Percentiles rank a stretch among this genome's conserved stretches.
These are phyloP conservation scores for Mythimna lalbum DNA, from an alignment of 2,888 invertebrate species.

Conservation along the genomic window DNA sequence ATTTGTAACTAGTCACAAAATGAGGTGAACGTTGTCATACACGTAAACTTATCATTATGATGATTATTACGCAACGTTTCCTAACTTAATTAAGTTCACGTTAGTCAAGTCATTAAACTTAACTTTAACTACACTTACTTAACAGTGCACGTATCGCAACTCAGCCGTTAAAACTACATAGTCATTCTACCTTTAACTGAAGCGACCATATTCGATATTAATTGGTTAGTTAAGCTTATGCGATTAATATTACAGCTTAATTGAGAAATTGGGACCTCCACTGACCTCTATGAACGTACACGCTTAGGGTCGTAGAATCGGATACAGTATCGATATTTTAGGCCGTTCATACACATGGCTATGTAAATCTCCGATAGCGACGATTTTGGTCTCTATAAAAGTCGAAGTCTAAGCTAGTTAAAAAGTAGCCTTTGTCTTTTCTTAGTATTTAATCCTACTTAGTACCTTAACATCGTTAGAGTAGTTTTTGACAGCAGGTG, in stretches of 20 bases:
- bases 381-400: too few relatives aligned
- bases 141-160: constrained; percentile 20
- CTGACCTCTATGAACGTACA: constrained; percentile 10
- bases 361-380: neutral
- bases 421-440: too few relatives aligned
- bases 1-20: constrained; percentile 5
- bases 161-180: constrained; percentile 18
- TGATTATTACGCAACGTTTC: constrained; percentile 17
- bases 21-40: neutral
- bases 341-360: neutral
- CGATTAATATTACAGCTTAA: constrained; percentile 14
- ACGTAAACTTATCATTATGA: constrained; percentile 9
- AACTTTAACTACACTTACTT: constrained; percentile 31
- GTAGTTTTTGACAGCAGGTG: too few relatives aligned
- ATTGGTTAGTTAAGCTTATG: constrained; percentile 28
- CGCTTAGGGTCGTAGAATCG: neutral
- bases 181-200: constrained; percentile 17
- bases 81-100: constrained; percentile 12
- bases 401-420: too few relatives aligned
- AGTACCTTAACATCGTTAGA: too few relatives aligned
- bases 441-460: too few relatives aligned
- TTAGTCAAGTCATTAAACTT: constrained; percentile 32
- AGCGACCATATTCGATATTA: constrained; percentile 39
- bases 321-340: constrained; percentile 2
- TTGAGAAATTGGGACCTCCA: constrained; percentile 33